A percentile compares a stretch with the other conserved stretches of the same genome.
Conservation (phyloP, 2,797 vertebrate species). For the Tragelaphus oryx region DNA sequence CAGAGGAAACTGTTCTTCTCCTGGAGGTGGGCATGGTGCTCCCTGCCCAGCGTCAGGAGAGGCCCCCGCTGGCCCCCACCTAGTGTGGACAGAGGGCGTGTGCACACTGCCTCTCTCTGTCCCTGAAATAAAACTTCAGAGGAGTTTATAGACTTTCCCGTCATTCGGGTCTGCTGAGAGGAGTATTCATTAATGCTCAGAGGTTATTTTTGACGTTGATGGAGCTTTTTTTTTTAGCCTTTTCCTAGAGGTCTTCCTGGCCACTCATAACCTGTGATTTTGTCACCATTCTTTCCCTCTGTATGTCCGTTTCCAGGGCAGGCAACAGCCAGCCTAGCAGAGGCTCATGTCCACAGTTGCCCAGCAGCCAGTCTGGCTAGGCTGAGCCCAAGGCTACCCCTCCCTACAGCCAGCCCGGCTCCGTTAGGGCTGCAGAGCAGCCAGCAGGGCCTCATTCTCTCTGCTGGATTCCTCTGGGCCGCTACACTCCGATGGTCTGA, state of each 20-base stretch:
- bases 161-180: neutral
- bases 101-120: neutral
- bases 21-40: neutral
- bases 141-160: no score
- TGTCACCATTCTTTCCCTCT: no score
- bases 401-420: neutral
- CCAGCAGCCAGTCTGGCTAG: neutral
- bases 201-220: neutral
- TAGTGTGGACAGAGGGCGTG: neutral
- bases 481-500: neutral
- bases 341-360: neutral
- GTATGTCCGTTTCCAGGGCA: neutral
- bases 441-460: fast-evolving
- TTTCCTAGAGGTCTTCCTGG: neutral
- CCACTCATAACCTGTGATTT: neutral
- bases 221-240: neutral
- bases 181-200: neutral
- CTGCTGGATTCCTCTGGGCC: neutral
- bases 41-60: neutral
- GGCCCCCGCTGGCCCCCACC: neutral
- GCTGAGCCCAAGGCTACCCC: neutral
- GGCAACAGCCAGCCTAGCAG: neutral
- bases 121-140: fast-evolving
- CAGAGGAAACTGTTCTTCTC: neutral
- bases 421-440: fast-evolving